Evolutionary conservation across 2,888 invertebrate species (phyloP), one percentile per base, ranked within the genome.

Genomic region (Cheilosia impressa): DNA sequence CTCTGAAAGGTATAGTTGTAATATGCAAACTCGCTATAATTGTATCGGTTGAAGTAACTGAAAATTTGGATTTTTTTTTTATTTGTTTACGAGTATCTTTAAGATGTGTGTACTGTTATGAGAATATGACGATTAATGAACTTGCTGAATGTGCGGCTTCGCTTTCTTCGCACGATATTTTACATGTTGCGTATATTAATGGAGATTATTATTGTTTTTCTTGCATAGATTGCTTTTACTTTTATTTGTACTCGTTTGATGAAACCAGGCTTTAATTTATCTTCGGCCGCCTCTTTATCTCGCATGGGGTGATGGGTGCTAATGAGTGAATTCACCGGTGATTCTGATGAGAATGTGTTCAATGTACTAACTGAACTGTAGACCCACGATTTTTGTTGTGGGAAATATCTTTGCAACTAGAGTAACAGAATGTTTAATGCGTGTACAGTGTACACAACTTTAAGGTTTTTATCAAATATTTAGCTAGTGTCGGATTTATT

Each of bases 191-290:
- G 47, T 45, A 53, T 34, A 41, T 6, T 27, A 6, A 27, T 27
- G 27, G 1, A 0, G 31, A 31, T 31, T 0, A 4, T 31, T 31
- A 31, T 9, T 31, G n/a, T 31, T n/a, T 6, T 47, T 66, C 66
- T 72, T 55, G 66, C 71, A 77, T 66, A 58, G 15, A 72, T 58
- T 34, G 34, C 78, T 83, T 78, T 83, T 73, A 78, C 73, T 78
- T 83, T 80, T 43, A 53, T 41, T 47, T 41, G 1, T 58, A 62
- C n/a, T 31, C 38, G 7, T 6, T 38, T 24, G 2, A 65, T 15
- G 71, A 50, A 22, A 31, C 43, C 22, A 19, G 3, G 10, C 15
- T 57, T 57, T 65, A 4, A 45, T 17, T n/a, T 17, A 45, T 4
- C 5, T 43, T 2, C 24, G 17, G 1, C 3, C 47, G 24, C 6